Percentiles rank a stretch among this genome's conserved stretches.
phyloP scores from a whole-genome alignment of 2,797 vertebrate species.

The Peromyscus eremicus region DNA sequence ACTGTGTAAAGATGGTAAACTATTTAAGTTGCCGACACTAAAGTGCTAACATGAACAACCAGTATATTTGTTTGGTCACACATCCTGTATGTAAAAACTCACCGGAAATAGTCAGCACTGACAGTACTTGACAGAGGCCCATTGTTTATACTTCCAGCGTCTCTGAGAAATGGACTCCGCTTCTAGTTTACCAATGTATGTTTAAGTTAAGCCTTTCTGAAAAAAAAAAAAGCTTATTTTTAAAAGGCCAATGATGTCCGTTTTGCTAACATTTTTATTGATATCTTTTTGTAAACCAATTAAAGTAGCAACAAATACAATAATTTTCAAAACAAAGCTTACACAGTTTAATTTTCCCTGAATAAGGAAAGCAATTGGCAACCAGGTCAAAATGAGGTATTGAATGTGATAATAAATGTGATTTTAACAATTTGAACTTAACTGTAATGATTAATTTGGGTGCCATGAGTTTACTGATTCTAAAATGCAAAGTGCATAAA shows the following conservation, averaged over 20 bases:
- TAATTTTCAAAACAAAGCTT: background rate
- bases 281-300: background rate
- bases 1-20: background rate
- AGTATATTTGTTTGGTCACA: background rate
- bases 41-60: background rate
- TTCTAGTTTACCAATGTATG: background rate
- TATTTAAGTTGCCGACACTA: background rate
- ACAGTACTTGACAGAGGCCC: background rate
- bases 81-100: background rate
- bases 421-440: background rate
- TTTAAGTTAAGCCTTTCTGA: background rate
- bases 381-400: background rate
- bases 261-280: background rate
- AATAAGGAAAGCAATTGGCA: background rate
- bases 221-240: background rate
- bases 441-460: background rate
- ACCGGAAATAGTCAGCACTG: background rate
- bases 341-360: background rate
- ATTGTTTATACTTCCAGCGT: background rate
- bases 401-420: background rate
- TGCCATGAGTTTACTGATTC: background rate
- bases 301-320: background rate
- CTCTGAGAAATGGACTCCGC: background rate
- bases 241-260: background rate
- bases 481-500: background rate